These are phyloP conservation scores for Lepidurus couesii DNA, from an alignment of 1,140 invertebrate genomes.

Conservation along the genomic window DNA sequence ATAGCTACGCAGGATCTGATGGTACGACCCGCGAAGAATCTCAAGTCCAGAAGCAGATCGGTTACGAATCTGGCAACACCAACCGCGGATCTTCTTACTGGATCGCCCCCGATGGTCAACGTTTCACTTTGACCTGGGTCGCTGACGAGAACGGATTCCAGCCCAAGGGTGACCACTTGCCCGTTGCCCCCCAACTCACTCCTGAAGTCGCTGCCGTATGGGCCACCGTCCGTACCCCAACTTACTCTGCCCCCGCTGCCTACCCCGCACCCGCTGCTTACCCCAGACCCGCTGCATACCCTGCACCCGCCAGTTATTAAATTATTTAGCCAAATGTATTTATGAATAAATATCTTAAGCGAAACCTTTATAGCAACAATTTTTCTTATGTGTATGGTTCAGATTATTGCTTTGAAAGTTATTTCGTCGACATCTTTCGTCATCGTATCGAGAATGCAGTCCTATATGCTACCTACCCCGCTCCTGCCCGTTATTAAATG, in stretches of 20 bases:
- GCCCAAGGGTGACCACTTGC: conserved; percentile 9
- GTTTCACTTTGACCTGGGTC: conserved; percentile 30
- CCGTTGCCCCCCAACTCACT: no score
- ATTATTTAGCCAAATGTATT: background rate
- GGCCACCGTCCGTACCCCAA: background rate
- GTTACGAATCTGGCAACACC: conserved; percentile 29
- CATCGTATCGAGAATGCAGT: no score
- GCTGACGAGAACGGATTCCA: conserved; percentile 37
- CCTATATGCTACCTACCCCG: background rate
- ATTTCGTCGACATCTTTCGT: background rate
- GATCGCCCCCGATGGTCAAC: background rate
- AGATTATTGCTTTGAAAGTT: background rate
- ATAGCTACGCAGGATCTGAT: background rate
- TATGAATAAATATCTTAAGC: background rate
- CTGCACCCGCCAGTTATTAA: background rate
- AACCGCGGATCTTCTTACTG: conserved; percentile 26
- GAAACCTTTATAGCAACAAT: background rate
- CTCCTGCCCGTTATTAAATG: background rate
- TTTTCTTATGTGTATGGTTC: background rate
- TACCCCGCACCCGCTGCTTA: background rate
- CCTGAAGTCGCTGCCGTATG: background rate
- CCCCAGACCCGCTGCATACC: background rate
- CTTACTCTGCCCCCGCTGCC: background rate
- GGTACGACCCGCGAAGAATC: background rate
- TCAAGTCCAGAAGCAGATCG: conserved; percentile 22